Base-by-base conservation (phyloP, 2,888 invertebrate species). In the Melinaea menophilus region DNA sequence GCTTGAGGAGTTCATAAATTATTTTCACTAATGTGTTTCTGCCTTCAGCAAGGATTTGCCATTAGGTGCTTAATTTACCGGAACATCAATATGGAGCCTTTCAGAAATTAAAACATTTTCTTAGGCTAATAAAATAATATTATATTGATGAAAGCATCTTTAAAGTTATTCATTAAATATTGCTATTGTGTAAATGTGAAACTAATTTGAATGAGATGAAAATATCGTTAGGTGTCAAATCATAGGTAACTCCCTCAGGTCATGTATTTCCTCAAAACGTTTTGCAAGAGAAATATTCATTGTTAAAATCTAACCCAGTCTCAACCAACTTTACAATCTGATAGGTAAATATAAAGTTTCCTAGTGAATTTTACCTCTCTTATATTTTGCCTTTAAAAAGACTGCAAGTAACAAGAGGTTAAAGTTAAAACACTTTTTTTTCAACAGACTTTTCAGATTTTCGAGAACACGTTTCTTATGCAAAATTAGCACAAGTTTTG, bases 371-470 rank as follows among this genome's bases (percentile, higher is more conserved):
- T 66, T 66, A 62, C 68, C 61, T 69, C 64, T 66, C 62, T 63
- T 68, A 66, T 69, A 68, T 69, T 69, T 61, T 64, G 59, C 64
- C 66, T 66, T 63, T 69, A 63, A 68, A 69, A 69, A 66, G 68
- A 68, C 63, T 56, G 69, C 66, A 59, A 68, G 63, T 61, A 66
- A 63, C 62, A 58, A 63, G 56, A 64, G 59, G 65, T 65, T 64
- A 68, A 63, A 68, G 66, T 69, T 66, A 68, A 69, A 68, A 66
- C 68, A 69, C 69, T 57, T 61, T 51, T 45, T 62, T 48, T 58
- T 58, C 45, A 51, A 12, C 5, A 22, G 7, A n/a, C 22, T 22
- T 22, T 22, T 22, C 22, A 22, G 63, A 65, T 65, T 68, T 68
- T 68, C 66, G 54, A 61, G 61, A n/a, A n/a, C 4, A n/a, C 5